These are phyloP conservation scores for Coendou prehensilis DNA, from an alignment of 2,797 vertebrate genomes.

Conservation along the genomic window DNA sequence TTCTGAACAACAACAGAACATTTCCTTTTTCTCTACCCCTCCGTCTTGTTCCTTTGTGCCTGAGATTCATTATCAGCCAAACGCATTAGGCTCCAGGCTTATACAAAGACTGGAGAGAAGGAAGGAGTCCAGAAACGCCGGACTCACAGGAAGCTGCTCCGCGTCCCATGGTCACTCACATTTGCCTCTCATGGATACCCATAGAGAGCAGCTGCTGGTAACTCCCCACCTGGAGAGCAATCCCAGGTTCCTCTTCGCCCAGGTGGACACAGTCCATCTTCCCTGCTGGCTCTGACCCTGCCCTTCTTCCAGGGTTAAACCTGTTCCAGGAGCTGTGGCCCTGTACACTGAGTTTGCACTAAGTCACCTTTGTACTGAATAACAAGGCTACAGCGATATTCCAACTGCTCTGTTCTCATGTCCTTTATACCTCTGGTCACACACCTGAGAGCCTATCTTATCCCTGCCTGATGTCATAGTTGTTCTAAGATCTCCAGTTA, in stretches of 20 bases:
- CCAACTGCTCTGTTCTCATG: background rate
- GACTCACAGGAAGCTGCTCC: background rate
- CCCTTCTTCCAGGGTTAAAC: background rate
- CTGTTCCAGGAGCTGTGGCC: background rate
- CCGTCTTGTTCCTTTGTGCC: conserved; percentile 47
- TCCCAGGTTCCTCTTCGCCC: background rate
- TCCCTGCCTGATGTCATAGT: background rate
- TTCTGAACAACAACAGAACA: conserved; percentile 84
- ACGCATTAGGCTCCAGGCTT: conserved; percentile 51
- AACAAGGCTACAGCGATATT: background rate
- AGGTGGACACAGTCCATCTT: background rate
- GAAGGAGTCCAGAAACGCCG: background rate
- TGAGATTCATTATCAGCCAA: conserved; percentile 72
- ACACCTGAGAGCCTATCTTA: background rate
- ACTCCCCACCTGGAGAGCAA: background rate
- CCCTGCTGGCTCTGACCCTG: background rate
- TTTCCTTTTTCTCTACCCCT: background rate
- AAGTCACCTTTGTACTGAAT: background rate
- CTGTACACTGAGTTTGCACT: background rate
- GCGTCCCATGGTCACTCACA: accelerated
- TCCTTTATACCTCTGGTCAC: background rate
- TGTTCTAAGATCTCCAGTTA: background rate
- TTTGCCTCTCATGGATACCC: background rate
- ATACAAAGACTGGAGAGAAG: background rate
- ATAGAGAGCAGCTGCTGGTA: background rate